A percentile compares a stretch with the other conserved stretches of the same genome.
Conservation (phyloP, 2,797 vertebrate species). For the Phataginus tetradactyla region DNA sequence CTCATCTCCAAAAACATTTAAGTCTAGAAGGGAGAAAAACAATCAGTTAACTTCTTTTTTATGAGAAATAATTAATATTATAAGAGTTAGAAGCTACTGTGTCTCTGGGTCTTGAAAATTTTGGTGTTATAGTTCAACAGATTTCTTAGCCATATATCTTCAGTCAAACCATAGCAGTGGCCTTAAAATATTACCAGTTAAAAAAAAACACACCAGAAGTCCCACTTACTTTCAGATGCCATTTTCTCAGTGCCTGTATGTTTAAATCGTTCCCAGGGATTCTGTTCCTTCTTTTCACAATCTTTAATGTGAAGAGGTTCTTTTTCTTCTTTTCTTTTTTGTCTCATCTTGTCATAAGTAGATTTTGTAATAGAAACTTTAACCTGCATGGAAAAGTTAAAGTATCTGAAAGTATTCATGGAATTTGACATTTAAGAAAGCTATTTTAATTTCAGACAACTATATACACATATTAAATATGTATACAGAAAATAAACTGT, state of each 20-base stretch:
- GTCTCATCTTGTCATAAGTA: conserved; percentile 89
- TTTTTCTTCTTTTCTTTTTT: conserved; percentile 87
- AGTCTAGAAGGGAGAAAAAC: conserved; percentile 79
- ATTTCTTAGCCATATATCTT: neutral
- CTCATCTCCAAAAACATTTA: conserved; percentile 85
- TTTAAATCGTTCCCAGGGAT: conserved; percentile 80
- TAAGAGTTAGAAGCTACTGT: neutral
- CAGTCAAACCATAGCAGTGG: neutral
- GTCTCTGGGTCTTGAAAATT: neutral
- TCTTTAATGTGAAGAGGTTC: conserved; percentile 82
- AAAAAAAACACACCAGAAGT: neutral
- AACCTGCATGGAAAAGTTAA: conserved; percentile 82
- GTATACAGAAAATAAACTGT: conserved; percentile 3
- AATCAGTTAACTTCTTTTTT: neutral
- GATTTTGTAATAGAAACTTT: conserved; percentile 88
- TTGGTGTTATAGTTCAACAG: neutral
- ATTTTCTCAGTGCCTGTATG: conserved; percentile 79
- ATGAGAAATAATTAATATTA: neutral
- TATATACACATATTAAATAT: neutral
- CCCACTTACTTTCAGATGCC: conserved; percentile 80
- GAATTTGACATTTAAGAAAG: conserved; percentile 52
- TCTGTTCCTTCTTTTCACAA: conserved; percentile 78
- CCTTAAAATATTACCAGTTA: neutral
- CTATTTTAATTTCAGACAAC: neutral
- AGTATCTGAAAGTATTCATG: conserved; percentile 44